Evolutionary conservation across 30 jellyfish, hydroid and myxozoan species (phyloP).

Genomic region (Aurelia aurita): DNA sequence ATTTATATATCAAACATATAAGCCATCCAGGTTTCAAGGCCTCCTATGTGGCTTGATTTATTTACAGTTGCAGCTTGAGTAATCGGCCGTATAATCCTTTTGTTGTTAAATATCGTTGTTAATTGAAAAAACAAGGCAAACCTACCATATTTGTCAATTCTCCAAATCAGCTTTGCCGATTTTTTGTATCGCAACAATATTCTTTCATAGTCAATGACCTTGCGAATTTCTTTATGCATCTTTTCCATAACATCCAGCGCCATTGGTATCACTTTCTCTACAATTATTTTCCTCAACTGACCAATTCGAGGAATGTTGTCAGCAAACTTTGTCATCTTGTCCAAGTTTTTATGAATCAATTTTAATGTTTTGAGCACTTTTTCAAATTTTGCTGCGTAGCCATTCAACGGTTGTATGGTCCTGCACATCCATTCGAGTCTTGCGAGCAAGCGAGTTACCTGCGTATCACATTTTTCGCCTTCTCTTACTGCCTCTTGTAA

Average conservation of each 20-base stretch:
- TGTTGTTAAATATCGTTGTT: too few species aligned
- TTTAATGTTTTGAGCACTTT: neutral
- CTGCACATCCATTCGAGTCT: constrained; percentile 9
- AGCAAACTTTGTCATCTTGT: constrained; percentile 20
- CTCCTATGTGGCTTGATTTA: too few species aligned
- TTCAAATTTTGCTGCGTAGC: constrained; percentile 1
- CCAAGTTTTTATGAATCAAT: constrained; percentile 1
- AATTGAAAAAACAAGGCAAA: too few species aligned
- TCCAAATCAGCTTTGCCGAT: constrained; percentile 5
- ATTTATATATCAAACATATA: too few species aligned
- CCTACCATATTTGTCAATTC: too few species aligned
- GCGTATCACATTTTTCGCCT: constrained; percentile 5
- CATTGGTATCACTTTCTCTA: constrained; percentile 16
- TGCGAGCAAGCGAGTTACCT: neutral
- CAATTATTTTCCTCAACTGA: neutral
- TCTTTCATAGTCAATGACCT: constrained; percentile 15
- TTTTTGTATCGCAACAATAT: neutral
- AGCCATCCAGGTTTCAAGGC: too few species aligned
- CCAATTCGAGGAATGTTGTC: constrained; percentile 19
- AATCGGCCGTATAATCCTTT: too few species aligned
- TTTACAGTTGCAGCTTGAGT: too few species aligned
- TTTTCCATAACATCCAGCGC: constrained; percentile 6
- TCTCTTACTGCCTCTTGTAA: constrained; percentile 6
- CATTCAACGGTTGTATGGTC: constrained; percentile 8
- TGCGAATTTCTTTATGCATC: neutral